Conservation (phyloP, 2,888 invertebrate genomes). For the Caenorhabditis becei region DNA sequence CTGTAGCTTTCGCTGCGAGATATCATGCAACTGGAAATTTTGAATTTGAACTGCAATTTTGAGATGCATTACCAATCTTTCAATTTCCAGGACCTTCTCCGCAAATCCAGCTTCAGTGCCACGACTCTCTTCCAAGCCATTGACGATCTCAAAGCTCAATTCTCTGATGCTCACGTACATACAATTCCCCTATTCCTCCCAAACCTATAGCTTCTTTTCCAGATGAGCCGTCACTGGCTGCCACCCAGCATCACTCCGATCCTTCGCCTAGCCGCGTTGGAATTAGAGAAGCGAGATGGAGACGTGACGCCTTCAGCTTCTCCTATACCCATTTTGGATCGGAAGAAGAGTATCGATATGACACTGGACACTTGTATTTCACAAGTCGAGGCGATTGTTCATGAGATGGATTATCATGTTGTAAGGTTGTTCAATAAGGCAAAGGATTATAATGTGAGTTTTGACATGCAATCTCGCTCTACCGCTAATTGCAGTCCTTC, state of each 20-base stretch:
- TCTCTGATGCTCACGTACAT: conserved; percentile 66
- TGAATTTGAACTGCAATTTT: too few relatives aligned
- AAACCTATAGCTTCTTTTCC: conserved; percentile 4
- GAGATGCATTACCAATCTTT: too few relatives aligned
- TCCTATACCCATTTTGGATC: conserved; percentile 12
- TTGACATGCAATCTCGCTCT: neutral
- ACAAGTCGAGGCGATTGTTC: conserved; percentile 43
- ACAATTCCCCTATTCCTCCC: neutral
- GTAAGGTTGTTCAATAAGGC: conserved; percentile 31
- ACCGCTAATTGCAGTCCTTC: conserved; percentile 14
- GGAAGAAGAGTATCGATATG: conserved; percentile 30
- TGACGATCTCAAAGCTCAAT: conserved; percentile 71
- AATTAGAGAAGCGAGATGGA: conserved; percentile 54
- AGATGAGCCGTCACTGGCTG: conserved; percentile 76
- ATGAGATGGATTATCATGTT: conserved; percentile 52
- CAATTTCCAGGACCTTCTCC: conserved; percentile 53
- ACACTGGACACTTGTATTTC: conserved; percentile 44
- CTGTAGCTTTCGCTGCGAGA: too few relatives aligned
- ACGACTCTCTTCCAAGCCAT: conserved; percentile 69
- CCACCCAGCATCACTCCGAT: conserved; percentile 74
- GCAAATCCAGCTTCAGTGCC: conserved; percentile 57
- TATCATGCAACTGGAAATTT: too few relatives aligned
- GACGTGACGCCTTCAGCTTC: conserved; percentile 29
- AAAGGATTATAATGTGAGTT: conserved; percentile 46
- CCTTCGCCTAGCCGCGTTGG: conserved; percentile 60